Percentiles rank a stretch among this genome's conserved stretches.
phyloP scores from a whole-genome alignment of 2,797 vertebrate genomes.

The Podarcis lilfordi region DNA sequence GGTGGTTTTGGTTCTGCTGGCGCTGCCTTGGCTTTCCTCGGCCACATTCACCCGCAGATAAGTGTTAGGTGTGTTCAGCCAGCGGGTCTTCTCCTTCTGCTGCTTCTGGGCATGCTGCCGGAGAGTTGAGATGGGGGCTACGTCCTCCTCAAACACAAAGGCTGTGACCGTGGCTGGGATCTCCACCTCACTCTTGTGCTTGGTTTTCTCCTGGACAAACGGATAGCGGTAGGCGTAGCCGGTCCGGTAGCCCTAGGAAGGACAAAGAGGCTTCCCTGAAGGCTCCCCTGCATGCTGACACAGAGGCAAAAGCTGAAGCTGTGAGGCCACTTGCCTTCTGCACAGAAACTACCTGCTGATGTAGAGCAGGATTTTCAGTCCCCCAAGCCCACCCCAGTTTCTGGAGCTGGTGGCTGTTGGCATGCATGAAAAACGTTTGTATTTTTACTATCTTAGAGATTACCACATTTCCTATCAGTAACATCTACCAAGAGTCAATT shows the following conservation, averaged over 20 bases:
- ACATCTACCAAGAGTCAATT: no score
- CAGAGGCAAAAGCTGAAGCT: background rate
- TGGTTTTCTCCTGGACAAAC: constrained; percentile 90
- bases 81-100: constrained; percentile 95
- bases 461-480: background rate
- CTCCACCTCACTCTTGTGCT: constrained; percentile 92
- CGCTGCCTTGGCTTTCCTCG: constrained; percentile 74
- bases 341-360: no score
- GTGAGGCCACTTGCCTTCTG: no score
- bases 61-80: constrained; percentile 97
- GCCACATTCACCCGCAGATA: constrained; percentile 92
- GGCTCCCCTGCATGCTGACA: no score
- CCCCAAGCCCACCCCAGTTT: background rate
- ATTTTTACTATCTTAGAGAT: background rate
- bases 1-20: constrained; percentile 85
- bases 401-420: no score
- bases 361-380: background rate
- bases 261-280: background rate
- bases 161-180: constrained; percentile 91
- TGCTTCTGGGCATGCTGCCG: constrained; percentile 89
- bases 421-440: background rate
- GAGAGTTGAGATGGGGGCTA: constrained; percentile 78
- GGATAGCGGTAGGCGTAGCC: constrained; percentile 96
- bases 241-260: constrained; percentile 84
- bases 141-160: constrained; percentile 92